Base-by-base conservation (phyloP, 2,113 vertebrate genomes). In the Notechis scutatus region DNA sequence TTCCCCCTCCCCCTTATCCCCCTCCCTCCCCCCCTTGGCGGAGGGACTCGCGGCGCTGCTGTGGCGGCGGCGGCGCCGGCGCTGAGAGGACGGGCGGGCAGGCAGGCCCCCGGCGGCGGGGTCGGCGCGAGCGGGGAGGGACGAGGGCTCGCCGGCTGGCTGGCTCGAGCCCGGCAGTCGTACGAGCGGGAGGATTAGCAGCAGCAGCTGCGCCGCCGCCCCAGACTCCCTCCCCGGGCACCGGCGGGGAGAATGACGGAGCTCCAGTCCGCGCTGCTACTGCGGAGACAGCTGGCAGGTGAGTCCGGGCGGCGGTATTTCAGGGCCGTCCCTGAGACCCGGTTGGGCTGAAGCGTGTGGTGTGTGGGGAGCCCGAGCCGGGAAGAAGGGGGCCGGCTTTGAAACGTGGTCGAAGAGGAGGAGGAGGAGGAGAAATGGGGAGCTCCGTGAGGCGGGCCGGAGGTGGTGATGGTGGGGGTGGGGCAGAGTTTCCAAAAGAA, bases 231-330 rank as follows among this genome's bases (percentile, higher is more conserved):
- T 91, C 91, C 92, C 88, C 94, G 85, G 90, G 93, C 64, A 90
- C 96, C 95, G 90, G 89, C 85, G 92, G 95, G 96, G 96, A 98
- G 96, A 97, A 99, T 99, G 99, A 99, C 98, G 98, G 99, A 99
- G 98, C 98, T 98, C 95, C 99, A 99, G 98, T 99, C 99, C 92
- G 98, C 98, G 96, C 97, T 99, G 98, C 98, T 99, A 96, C 98
- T 99, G 97, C 98, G 98, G 97, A 99, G 98, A 98, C 99, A 99
- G 98, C 98, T 99, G 94, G 99, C 99, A 99, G 99, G 99, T 99
- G 98, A 26, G 50, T 93, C 18, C 23, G 34, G 47, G 26, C 5
- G 86, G 47, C 11, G 50, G 52, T 18, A n/a, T 81, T 39, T 39
- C 69, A 81, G 69, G n/a, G 69, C 69, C 69, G 34, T 21, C 69